These are phyloP conservation scores for Leptinotarsa tumamoca DNA, from an alignment of 2,888 invertebrate species.

Conservation along the genomic window DNA sequence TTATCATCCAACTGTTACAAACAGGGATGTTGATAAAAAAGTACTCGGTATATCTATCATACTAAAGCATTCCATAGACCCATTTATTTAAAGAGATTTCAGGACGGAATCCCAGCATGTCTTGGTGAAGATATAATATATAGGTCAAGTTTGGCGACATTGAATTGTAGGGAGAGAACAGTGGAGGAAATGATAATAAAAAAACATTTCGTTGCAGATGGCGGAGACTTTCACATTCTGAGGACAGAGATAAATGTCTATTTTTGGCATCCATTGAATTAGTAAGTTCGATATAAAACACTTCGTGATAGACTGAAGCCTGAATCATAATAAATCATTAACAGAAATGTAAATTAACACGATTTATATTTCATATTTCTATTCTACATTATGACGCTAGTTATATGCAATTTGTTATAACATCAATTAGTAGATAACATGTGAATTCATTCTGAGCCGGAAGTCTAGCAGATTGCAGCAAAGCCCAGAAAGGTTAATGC, in stretches of 20 bases:
- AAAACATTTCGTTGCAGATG: not conserved
- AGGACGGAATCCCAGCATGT: not conserved
- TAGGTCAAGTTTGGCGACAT: slow-evolving; percentile 4
- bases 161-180: not conserved
- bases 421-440: too few species aligned
- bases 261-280: not conserved
- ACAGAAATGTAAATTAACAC: too few species aligned
- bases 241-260: not conserved
- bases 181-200: slow-evolving; percentile 2
- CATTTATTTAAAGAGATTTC: not conserved
- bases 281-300: not conserved
- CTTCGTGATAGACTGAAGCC: not conserved
- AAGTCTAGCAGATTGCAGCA: too few species aligned
- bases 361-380: too few species aligned
- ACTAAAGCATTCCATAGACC: not conserved
- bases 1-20: too few species aligned
- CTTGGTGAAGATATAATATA: not conserved
- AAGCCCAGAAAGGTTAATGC: too few species aligned
- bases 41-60: not conserved
- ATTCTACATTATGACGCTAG: too few species aligned
- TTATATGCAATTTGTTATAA: too few species aligned
- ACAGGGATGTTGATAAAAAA: not conserved
- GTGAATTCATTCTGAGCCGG: too few species aligned
- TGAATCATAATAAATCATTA: too few species aligned
- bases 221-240: not conserved